These are phyloP conservation scores for Cistogaster globosa DNA, from an alignment of 2,888 invertebrate species.

Conservation along the genomic window DNA sequence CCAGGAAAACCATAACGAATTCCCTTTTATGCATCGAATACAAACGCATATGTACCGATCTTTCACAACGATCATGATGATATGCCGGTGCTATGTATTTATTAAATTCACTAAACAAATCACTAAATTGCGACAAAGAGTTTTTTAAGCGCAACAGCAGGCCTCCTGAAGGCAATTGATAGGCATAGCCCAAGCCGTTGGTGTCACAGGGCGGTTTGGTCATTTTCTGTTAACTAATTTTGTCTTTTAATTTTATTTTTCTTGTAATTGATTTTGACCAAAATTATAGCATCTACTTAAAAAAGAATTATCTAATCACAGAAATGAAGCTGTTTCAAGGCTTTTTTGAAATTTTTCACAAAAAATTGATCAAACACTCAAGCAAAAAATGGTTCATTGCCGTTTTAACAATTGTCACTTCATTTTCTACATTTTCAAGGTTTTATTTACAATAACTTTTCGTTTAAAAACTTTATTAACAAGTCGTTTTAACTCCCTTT, in stretches of 20 bases:
- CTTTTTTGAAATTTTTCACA: slow-evolving; percentile 4
- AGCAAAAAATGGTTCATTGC: neutral
- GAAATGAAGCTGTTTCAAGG: slow-evolving; percentile 34
- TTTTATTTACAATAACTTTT: slow-evolving; percentile 24
- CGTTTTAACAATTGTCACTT: neutral
- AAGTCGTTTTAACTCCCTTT: neutral
- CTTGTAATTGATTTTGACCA: slow-evolving; percentile 20
- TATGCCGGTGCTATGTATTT: slow-evolving; percentile 98
- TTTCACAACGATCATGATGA: slow-evolving; percentile 98
- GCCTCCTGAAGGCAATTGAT: slow-evolving; percentile 91
- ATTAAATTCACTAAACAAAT: slow-evolving; percentile 97
- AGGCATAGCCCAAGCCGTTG: slow-evolving; percentile 91
- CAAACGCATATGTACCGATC: slow-evolving; percentile 98
- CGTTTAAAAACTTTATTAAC: neutral
- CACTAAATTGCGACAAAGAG: slow-evolving; percentile 93
- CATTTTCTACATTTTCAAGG: slow-evolving; percentile 43
- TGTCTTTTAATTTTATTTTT: slow-evolving; percentile 19
- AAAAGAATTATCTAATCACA: slow-evolving; percentile 60
- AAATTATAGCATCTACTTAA: slow-evolving; percentile 34
- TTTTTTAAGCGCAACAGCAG: slow-evolving; percentile 90
- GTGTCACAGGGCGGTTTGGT: slow-evolving; percentile 83
- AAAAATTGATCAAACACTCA: neutral
- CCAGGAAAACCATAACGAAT: slow-evolving; percentile 95
- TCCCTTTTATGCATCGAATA: slow-evolving; percentile 99
- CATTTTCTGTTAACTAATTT: slow-evolving; percentile 73